Evolutionary conservation across 2,888 invertebrate species (phyloP).

Genomic region (Tenthredo scrophulariae): DNA sequence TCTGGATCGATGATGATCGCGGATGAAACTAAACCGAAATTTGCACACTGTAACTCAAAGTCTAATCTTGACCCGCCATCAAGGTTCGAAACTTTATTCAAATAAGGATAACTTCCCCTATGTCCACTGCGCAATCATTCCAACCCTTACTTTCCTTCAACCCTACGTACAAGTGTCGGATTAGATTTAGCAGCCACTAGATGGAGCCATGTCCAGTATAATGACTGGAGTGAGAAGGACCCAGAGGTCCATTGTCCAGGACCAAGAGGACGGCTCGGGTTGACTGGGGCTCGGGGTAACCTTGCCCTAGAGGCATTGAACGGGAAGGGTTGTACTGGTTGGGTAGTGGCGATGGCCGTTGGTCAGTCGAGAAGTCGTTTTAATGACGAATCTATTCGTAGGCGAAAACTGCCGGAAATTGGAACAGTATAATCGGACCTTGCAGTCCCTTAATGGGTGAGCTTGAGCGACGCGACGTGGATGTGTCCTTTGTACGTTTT

Average conservation of each 20-base stretch:
- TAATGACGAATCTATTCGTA: constrained; percentile 53
- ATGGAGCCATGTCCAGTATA: constrained; percentile 69
- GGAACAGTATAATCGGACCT: constrained; percentile 45
- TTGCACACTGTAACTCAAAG: background rate
- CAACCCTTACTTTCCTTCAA: constrained; percentile 59
- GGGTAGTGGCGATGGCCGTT: constrained; percentile 12
- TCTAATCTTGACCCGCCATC: constrained; percentile 36
- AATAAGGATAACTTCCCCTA: constrained; percentile 56
- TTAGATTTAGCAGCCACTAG: constrained; percentile 71
- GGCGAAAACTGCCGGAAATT: constrained; percentile 47
- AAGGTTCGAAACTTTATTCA: constrained; percentile 54
- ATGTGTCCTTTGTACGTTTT: background rate
- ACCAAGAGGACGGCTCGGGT: constrained; percentile 29
- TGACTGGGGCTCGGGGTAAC: constrained; percentile 49
- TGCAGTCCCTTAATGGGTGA: constrained; percentile 33
- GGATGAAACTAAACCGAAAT: background rate
- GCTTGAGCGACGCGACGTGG: constrained; percentile 18
- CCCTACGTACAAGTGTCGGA: constrained; percentile 66
- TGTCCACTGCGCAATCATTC: constrained; percentile 56
- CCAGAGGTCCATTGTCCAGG: constrained; percentile 56
- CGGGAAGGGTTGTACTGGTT: background rate
- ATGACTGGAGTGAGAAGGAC: constrained; percentile 63
- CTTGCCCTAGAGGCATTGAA: constrained; percentile 52
- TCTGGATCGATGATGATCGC: background rate
- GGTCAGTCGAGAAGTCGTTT: constrained; percentile 47